Evolutionary conservation across 1,140 invertebrate species (phyloP).

Genomic region (Cheumatopsyche charites): DNA sequence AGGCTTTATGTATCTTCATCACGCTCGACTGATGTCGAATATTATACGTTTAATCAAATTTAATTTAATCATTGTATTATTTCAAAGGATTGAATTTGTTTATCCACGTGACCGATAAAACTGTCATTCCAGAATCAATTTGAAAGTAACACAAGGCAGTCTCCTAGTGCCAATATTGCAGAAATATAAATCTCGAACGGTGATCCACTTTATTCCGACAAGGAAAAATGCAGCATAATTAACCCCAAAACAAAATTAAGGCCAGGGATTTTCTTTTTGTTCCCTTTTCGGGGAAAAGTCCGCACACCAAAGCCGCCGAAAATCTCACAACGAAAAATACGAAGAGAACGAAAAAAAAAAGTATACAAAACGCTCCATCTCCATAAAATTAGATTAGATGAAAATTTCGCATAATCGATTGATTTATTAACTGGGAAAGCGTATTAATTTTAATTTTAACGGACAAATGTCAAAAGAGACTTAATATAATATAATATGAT

Average conservation of each 20-base stretch:
- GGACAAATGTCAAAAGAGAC: too few relatives aligned
- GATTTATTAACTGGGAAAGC: too few relatives aligned
- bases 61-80: too few relatives aligned
- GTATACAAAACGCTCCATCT: not conserved
- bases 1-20: too few relatives aligned
- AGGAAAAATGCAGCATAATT: constrained; percentile 20
- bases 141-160: too few relatives aligned
- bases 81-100: too few relatives aligned
- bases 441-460: too few relatives aligned
- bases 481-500: too few relatives aligned
- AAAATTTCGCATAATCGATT: not conserved
- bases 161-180: not conserved
- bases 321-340: not conserved
- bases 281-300: not conserved
- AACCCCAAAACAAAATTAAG: constrained; percentile 23
- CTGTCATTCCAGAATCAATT: too few relatives aligned
- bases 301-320: not conserved
- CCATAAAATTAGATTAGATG: constrained; percentile 3
- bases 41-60: too few relatives aligned
- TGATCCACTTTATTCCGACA: not conserved
- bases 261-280: not conserved
- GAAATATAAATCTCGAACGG: not conserved
- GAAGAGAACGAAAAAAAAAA: not conserved
- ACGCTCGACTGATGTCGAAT: too few relatives aligned
- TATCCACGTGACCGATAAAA: too few relatives aligned